phyloP scores from a whole-genome alignment of 2,113 vertebrate species.

The Brachypteracias leptosomus region DNA sequence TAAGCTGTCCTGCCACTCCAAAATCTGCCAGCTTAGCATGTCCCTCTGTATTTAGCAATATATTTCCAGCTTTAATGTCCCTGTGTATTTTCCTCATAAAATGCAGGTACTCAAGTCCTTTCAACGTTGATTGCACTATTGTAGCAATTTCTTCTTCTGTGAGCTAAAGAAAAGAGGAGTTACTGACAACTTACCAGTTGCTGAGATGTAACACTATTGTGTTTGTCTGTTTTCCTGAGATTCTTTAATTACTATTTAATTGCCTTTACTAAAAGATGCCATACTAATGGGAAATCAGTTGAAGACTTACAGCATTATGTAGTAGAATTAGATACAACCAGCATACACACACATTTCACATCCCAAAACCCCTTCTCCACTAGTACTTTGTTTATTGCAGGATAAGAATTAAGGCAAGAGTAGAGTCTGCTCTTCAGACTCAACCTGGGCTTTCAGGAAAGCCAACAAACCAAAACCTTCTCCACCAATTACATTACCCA shows the following conservation, averaged over 20 bases:
- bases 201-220: not conserved
- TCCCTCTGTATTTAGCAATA: constrained; percentile 90
- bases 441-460: not conserved
- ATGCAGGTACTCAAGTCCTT: constrained; percentile 94
- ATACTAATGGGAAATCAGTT: not conserved
- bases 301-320: not conserved
- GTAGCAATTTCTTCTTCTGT: constrained; percentile 91
- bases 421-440: not conserved
- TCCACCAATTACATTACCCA: not conserved
- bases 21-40: constrained; percentile 96
- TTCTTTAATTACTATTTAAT: not conserved
- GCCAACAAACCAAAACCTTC: not conserved
- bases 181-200: not conserved
- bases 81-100: constrained; percentile 99
- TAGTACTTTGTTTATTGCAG: not conserved
- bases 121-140: constrained; percentile 89
- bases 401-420: not conserved
- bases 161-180: constrained; percentile 74
- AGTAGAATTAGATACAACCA: not conserved
- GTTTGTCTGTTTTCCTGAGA: not conserved
- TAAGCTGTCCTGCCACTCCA: constrained; percentile 93
- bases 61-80: constrained; percentile 97
- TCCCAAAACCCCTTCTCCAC: not conserved
- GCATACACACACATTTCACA: not conserved
- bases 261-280: not conserved